Percentiles rank a stretch among this genome's conserved stretches.
Conservation (phyloP, 2,797 vertebrate species). For the Etheostoma nigrum region DNA sequence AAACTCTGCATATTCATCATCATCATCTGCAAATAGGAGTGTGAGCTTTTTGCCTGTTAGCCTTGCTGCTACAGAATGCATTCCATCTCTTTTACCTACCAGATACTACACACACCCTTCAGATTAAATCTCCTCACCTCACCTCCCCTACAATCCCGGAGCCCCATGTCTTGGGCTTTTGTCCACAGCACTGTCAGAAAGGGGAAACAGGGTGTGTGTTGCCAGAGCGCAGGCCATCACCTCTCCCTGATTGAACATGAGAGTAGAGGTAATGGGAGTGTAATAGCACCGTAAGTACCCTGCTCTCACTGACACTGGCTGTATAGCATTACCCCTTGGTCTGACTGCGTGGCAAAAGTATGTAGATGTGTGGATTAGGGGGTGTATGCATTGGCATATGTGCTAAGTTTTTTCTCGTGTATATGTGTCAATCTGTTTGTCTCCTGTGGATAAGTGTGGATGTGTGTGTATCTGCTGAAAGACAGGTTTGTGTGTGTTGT, state of each 20-base stretch:
- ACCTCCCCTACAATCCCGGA: slow-evolving; percentile 47
- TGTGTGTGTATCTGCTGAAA: slow-evolving; percentile 32
- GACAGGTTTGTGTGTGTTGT: slow-evolving; percentile 72
- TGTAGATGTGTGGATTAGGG: slow-evolving; percentile 26
- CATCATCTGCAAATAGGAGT: slow-evolving; percentile 62
- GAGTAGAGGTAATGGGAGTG: slow-evolving; percentile 83
- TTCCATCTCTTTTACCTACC: slow-evolving; percentile 40
- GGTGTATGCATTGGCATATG: slow-evolving; percentile 57
- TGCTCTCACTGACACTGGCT: slow-evolving; percentile 80
- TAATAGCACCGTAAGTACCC: slow-evolving; percentile 85
- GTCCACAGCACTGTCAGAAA: slow-evolving; percentile 74
- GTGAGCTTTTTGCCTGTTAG: slow-evolving; percentile 42
- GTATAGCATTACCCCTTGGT: slow-evolving; percentile 78
- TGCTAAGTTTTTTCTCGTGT: slow-evolving; percentile 53
- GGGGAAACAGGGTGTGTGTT: slow-evolving; percentile 75
- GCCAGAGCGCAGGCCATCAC: slow-evolving; percentile 81
- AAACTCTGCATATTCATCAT: slow-evolving; percentile 72
- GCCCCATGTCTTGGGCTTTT: slow-evolving; percentile 57
- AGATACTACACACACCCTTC: slow-evolving; percentile 58
- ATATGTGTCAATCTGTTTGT: slow-evolving; percentile 60
- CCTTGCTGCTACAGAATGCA: slow-evolving; percentile 34
- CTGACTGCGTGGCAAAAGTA: slow-evolving; percentile 56
- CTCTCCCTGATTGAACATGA: slow-evolving; percentile 82
- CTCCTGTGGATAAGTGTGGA: slow-evolving; percentile 45
- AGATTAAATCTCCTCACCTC: slow-evolving; percentile 72